Conservation (phyloP, 2,113 vertebrate genomes). For the Cisticola juncidis region DNA sequence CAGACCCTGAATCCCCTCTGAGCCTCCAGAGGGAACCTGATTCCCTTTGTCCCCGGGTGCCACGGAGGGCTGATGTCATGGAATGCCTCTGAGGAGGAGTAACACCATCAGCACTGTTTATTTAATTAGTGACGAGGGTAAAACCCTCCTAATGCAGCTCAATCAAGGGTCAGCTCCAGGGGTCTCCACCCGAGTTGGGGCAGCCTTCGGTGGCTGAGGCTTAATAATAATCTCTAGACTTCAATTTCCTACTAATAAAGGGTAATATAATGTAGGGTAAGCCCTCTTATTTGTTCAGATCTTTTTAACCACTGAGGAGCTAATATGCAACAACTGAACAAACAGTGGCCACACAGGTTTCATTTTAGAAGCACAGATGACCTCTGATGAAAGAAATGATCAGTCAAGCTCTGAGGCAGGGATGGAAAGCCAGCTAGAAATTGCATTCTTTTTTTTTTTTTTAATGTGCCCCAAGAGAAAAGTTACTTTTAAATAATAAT, state of each 20-base stretch:
- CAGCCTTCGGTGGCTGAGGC: conserved; percentile 46
- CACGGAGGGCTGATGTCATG: conserved; percentile 61
- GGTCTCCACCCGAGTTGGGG: neutral
- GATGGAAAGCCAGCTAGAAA: neutral
- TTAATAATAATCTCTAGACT: conserved; percentile 78
- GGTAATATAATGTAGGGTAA: conserved; percentile 75
- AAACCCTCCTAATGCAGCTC: conserved; percentile 67
- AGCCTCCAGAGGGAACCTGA: conserved; percentile 28
- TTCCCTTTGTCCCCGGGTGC: conserved; percentile 50
- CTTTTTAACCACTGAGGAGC: conserved; percentile 66
- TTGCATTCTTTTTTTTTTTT: neutral
- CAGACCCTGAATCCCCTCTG: neutral
- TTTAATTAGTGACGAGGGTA: conserved; percentile 69
- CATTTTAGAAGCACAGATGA: conserved; percentile 61
- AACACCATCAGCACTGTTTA: conserved; percentile 66
- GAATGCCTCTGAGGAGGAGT: conserved; percentile 59
- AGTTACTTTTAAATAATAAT: neutral
- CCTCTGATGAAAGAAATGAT: conserved; percentile 65
- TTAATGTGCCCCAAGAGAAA: neutral
- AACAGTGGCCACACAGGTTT: conserved; percentile 76
- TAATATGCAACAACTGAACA: conserved; percentile 90
- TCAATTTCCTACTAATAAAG: conserved; percentile 82
- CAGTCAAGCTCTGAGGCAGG: conserved; percentile 25
- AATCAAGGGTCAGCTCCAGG: conserved; percentile 61
- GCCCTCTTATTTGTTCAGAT: conserved; percentile 75